Conservation (phyloP, 30 jellyfish, hydroid and myxozoan genomes). For the Turritopsis rubra region DNA sequence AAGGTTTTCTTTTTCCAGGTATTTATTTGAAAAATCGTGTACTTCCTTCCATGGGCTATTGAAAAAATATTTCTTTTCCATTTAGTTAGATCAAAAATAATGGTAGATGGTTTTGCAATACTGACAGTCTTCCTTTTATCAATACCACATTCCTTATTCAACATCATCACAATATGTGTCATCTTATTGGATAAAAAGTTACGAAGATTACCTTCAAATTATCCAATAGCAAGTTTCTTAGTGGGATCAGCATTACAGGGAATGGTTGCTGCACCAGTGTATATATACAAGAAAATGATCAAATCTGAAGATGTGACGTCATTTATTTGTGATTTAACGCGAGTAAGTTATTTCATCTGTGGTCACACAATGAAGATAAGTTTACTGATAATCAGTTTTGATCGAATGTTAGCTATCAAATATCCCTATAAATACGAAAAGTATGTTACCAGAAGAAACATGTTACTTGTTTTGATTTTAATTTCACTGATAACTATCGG, state of each 20-base stretch:
- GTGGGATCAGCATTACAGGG: constrained; percentile 28
- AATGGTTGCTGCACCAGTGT: constrained; percentile 14
- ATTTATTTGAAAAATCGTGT: too few species aligned
- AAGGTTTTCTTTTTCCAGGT: too few species aligned
- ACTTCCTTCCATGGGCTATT: too few species aligned
- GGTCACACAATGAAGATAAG: constrained; percentile 26
- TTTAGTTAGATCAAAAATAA: not conserved
- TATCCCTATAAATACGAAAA: constrained; percentile 16
- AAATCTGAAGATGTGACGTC: not conserved
- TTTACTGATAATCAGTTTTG: constrained; percentile 19
- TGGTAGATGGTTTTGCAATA: constrained; percentile 11
- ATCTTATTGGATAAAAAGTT: constrained; percentile 11
- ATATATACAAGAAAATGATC: constrained; percentile 19
- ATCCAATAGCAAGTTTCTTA: constrained; percentile 19
- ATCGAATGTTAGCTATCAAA: constrained; percentile 25
- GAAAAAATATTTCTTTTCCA: not conserved
- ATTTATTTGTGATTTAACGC: constrained; percentile 23
- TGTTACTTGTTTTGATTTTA: not conserved
- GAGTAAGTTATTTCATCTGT: constrained; percentile 16
- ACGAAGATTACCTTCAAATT: constrained; percentile 7
- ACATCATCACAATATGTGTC: constrained; percentile 16
- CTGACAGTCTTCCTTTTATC: not conserved
- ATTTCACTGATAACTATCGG: constrained; percentile 12
- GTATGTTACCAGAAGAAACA: not conserved
- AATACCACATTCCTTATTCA: not conserved